These are phyloP conservation scores for Protophormia terraenovae DNA, from an alignment of 2,888 invertebrate genomes.

Conservation along the genomic window DNA sequence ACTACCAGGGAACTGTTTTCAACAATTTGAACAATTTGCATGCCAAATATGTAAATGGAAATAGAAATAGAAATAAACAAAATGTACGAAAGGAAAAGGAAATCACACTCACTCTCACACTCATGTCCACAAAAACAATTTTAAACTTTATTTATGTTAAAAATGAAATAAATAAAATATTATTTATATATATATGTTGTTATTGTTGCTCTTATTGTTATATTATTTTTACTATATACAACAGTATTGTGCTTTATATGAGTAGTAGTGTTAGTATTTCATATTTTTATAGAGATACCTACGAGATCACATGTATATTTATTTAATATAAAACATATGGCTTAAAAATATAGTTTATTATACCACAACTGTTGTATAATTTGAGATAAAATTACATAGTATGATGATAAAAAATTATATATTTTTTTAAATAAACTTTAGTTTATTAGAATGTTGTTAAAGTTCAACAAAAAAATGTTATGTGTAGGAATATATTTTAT, in stretches of 20 bases:
- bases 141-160: neutral
- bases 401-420: too few species aligned
- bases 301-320: neutral
- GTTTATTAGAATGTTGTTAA: neutral
- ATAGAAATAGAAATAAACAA: constrained; percentile 35
- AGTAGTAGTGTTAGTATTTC: neutral
- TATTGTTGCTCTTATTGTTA: neutral
- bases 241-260: neutral
- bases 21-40: neutral
- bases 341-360: neutral
- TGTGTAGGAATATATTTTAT: neutral
- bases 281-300: neutral
- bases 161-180: constrained; percentile 9
- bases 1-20: neutral
- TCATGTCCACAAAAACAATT: neutral
- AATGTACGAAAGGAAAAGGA: neutral
- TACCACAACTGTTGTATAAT: neutral
- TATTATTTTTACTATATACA: neutral
- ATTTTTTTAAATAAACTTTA: neutral
- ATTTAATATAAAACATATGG: constrained; percentile 11
- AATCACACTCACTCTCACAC: neutral
- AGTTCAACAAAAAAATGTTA: neutral
- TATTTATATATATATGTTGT: constrained; percentile 1
- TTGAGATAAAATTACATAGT: neutral
- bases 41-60: constrained; percentile 21